These are phyloP conservation scores for Enteromius viviparus DNA, from an alignment of 2,797 vertebrate genomes.

Conservation along the genomic window DNA sequence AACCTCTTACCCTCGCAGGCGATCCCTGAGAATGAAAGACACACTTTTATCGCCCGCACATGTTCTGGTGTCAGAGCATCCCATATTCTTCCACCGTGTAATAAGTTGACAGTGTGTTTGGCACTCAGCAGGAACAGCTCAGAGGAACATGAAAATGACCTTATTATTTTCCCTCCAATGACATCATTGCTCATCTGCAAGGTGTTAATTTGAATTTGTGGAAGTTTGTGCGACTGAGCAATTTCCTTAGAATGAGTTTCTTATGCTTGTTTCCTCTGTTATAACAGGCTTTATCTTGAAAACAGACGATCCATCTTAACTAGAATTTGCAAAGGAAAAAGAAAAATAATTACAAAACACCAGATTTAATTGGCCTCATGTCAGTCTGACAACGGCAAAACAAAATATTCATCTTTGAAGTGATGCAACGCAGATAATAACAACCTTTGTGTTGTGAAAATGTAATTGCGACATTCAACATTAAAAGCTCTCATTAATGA, in stretches of 20 bases:
- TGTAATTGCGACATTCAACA: conserved; percentile 71
- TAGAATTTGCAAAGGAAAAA: conserved; percentile 23
- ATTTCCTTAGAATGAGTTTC: conserved; percentile 36
- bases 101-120: conserved; percentile 41
- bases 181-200: conserved; percentile 44
- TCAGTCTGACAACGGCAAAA: conserved; percentile 75
- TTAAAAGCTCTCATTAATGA: conserved; percentile 54
- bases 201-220: conserved; percentile 46
- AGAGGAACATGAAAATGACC: conserved; percentile 36
- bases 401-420: conserved; percentile 74
- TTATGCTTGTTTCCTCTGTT: neutral
- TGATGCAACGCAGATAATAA: conserved; percentile 75
- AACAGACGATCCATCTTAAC: conserved; percentile 35
- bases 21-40: conserved; percentile 49
- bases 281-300: conserved; percentile 37
- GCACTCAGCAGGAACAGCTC: conserved; percentile 35
- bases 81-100: conserved; percentile 48
- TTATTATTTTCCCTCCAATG: conserved; percentile 45
- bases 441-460: conserved; percentile 73
- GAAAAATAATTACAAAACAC: conserved; percentile 35
- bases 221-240: conserved; percentile 15
- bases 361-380: conserved; percentile 32
- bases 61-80: conserved; percentile 62
- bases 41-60: conserved; percentile 55
- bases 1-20: conserved; percentile 37